Evolutionary conservation across 2,888 invertebrate genomes (phyloP).

Genomic region (Tortricodes alternella): DNA sequence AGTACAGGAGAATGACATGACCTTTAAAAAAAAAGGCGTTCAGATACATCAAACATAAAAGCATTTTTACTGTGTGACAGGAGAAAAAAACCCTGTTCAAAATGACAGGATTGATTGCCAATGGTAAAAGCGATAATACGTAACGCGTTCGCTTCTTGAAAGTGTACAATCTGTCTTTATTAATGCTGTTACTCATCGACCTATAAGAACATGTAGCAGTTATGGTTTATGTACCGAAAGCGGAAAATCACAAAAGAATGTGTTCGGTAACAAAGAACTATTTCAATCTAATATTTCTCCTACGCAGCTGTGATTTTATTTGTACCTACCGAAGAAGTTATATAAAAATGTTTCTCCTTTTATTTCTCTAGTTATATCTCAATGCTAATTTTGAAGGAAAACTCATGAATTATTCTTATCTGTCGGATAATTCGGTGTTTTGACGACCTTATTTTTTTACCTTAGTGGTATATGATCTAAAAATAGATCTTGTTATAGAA

Average conservation of each 20-base stretch:
- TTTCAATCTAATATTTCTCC: conserved; percentile 29
- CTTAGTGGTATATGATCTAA: not conserved
- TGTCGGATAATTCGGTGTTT: not conserved
- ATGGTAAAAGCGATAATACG: too few relatives aligned
- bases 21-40: too few relatives aligned
- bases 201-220: conserved; percentile 44
- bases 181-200: conserved; percentile 8
- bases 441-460: too few relatives aligned
- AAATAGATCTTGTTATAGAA: too few relatives aligned
- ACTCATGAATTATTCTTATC: not conserved
- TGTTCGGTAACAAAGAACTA: conserved; percentile 30
- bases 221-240: conserved; percentile 40
- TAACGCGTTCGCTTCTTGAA: not conserved
- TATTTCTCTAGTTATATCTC: not conserved
- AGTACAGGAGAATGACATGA: too few relatives aligned
- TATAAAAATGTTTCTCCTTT: conserved; percentile 14
- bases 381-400: conserved; percentile 4
- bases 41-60: too few relatives aligned
- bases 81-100: too few relatives aligned
- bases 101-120: too few relatives aligned
- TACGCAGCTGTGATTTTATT: conserved; percentile 30
- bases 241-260: conserved; percentile 32
- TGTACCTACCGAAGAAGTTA: conserved; percentile 8
- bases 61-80: too few relatives aligned
- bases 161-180: not conserved